A percentile compares a stretch with the other conserved stretches of the same genome.
Evolutionary conservation across 2,113 vertebrate species (phyloP).

Genomic region (Mus pahari): DNA sequence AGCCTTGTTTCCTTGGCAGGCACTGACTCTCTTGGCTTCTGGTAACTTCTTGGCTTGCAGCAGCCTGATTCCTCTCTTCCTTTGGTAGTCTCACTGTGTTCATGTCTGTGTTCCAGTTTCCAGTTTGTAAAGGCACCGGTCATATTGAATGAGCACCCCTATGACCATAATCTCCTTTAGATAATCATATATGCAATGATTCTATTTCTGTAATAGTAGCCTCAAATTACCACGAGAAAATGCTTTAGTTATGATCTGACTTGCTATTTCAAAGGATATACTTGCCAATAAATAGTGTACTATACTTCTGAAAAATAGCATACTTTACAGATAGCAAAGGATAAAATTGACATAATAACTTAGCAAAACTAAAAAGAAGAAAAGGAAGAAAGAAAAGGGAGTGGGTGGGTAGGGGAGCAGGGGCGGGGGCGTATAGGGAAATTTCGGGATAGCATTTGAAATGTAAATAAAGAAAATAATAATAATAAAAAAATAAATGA

Average conservation of each 20-base stretch:
- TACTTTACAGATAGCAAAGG: slow-evolving; percentile 32
- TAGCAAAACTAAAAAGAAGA: background rate
- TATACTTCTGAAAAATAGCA: background rate
- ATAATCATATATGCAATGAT: background rate
- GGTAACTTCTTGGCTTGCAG: background rate
- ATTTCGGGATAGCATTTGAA: no score
- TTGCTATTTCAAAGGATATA: slow-evolving; percentile 51
- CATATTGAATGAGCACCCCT: background rate
- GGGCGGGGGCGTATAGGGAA: no score
- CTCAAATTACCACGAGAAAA: slow-evolving; percentile 49
- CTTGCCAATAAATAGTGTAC: slow-evolving; percentile 17
- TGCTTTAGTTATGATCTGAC: slow-evolving; percentile 21
- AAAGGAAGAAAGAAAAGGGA: background rate
- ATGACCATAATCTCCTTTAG: background rate
- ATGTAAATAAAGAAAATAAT: no score
- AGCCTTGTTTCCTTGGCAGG: background rate
- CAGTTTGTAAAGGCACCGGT: background rate
- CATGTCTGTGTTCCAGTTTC: background rate
- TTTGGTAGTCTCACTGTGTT: background rate
- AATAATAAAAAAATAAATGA: no score
- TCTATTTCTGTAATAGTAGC: background rate
- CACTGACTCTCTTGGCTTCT: background rate
- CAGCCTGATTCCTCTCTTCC: background rate
- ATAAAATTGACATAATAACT: slow-evolving; percentile 13
- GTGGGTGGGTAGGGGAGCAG: no score